phyloP scores from a whole-genome alignment of 2,888 invertebrate genomes.

The Glyphotaelius pellucidus region DNA sequence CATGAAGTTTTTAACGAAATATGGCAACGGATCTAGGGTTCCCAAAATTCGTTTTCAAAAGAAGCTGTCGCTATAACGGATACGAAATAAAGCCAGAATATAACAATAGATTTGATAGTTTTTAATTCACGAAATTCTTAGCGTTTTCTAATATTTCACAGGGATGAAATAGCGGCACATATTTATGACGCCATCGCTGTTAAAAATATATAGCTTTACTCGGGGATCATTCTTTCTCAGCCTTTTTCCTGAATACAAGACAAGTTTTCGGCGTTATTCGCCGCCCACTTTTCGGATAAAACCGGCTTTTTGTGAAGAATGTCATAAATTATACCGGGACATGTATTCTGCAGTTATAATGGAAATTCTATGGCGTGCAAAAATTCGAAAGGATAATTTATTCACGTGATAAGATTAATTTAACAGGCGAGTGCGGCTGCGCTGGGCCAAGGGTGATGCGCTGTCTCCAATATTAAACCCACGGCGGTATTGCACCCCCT shows the following conservation, averaged over 20 bases:
- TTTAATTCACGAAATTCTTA: background rate
- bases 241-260: conserved; percentile 20
- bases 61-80: background rate
- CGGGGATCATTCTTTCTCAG: conserved; percentile 9
- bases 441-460: background rate
- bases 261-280: conserved; percentile 15
- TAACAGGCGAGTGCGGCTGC: conserved; percentile 13
- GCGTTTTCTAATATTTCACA: background rate
- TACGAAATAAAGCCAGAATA: background rate
- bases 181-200: background rate
- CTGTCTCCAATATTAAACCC: background rate
- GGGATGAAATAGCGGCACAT: background rate
- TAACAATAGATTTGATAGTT: background rate
- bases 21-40: background rate
- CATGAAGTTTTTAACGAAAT: background rate
- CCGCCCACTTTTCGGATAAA: conserved; percentile 35
- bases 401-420: conserved; percentile 46
- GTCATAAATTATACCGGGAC: conserved; percentile 48
- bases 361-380: conserved; percentile 49
- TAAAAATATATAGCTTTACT: background rate
- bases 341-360: conserved; percentile 50
- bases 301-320: conserved; percentile 47
- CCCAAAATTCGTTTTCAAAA: background rate
- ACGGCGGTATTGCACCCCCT: background rate
- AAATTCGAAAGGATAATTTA: conserved; percentile 51